A percentile compares a stretch with the other conserved stretches of the same genome.
These are phyloP conservation scores for Amphipyra tragopoginis DNA, from an alignment of 2,888 invertebrate species.

Conservation along the genomic window DNA sequence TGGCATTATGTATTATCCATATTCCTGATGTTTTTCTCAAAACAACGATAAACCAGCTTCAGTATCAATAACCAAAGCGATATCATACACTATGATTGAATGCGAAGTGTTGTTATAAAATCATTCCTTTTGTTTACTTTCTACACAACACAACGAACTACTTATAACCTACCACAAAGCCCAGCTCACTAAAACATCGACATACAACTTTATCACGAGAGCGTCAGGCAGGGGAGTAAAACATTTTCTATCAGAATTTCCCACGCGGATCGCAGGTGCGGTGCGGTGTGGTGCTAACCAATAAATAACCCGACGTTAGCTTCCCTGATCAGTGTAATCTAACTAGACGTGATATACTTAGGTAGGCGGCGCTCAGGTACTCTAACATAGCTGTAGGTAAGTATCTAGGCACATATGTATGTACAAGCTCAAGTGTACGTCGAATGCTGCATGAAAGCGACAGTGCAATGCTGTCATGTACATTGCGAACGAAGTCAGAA, in stretches of 20 bases:
- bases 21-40: too few species aligned
- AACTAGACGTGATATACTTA: conserved; percentile 65
- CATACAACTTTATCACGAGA: conserved; percentile 25
- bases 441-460: conserved; percentile 51
- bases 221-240: conserved; percentile 38
- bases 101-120: too few species aligned
- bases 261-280: conserved; percentile 67
- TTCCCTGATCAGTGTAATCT: conserved; percentile 70
- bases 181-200: conserved; percentile 20
- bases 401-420: not conserved
- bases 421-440: conserved; percentile 10
- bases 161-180: conserved; percentile 2
- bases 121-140: not conserved
- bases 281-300: conserved; percentile 60
- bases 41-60: too few species aligned
- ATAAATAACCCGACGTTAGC: conserved; percentile 71
- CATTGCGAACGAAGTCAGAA: conserved; percentile 1
- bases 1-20: too few species aligned
- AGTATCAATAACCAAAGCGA: too few species aligned
- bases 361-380: conserved; percentile 46
- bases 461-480: conserved; percentile 32
- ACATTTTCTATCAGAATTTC: conserved; percentile 61
- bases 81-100: too few species aligned
- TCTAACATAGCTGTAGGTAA: conserved; percentile 33
- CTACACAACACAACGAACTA: conserved; percentile 12